Evolutionary conservation across 1,140 invertebrate genomes (phyloP), one percentile per base, ranked within the genome.

Genomic region (Mycetomoellerius zeteki): DNA sequence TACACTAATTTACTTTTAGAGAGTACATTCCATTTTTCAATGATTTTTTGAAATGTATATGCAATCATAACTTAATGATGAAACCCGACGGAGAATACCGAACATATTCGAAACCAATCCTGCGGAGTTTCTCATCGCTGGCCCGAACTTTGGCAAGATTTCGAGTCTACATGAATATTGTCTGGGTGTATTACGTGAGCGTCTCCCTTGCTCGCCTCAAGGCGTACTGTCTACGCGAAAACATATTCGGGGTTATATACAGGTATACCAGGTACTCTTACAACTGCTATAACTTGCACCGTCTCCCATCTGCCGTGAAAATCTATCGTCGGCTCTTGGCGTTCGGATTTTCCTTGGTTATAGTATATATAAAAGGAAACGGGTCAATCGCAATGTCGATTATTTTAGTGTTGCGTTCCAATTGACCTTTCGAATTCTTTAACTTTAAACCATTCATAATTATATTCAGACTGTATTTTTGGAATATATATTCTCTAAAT

Each of bases 81-180:
- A 54, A 24, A 62, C 27, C 16, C 30, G 71, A 33, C 3, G 30
- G 85, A 64, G 71, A 84, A 84, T 82, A 56, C 62, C 21, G 5
- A 82, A 56, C 52, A 54, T 75, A 78, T 84, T 73, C 58, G 30
- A 89, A 90, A 85, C 54, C 78, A 90, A 87, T 89, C 62, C 78
- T 4, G 6, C 67, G 69, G 58, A 90, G 80, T 89, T 90, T 85
- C 85, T 64, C 89, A 64, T 89, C 76, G 56, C 72, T 65, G 60
- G 77, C 16, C 78, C 65, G 62, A 90, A 90, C 89, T 90, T 89
- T 69, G 85, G 65, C 73, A 89, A 90, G 88, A 90, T 90, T 90
- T 89, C 78, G 78, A 81, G 58, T 71, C 85, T 80, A 71, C 69
- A 71, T 75, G 85, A 75, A 85, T 87, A 86, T 78, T 75, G 88